Evolutionary conservation across 2,113 vertebrate genomes (phyloP), one percentile per base, ranked within the genome.

Genomic region (Lota lota): DNA sequence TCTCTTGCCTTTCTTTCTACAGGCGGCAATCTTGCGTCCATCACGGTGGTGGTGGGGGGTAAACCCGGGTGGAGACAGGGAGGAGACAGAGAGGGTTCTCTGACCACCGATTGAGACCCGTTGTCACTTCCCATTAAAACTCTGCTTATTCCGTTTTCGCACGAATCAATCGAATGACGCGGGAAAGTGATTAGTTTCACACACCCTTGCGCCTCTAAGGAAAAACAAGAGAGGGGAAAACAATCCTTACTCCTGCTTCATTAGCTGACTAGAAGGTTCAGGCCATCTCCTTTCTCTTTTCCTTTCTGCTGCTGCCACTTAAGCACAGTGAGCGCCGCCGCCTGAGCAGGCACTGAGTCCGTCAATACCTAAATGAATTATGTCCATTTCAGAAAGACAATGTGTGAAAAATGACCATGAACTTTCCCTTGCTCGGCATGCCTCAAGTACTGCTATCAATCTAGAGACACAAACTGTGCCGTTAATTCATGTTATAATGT

Each of bases 121-220:
- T 88, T 92, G 91, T 92, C 93, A 92, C 82, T 91, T 88, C 92
- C 92, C 92, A 95, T 95, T 95, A 95, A 93, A 93, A 83, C 76
- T 85, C 76, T 79, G 83, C 91, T 95, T 93, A 93, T 91, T 95
- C 93, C 95, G 90, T 90, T 93, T 90, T 89, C 85, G 88, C 75
- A 80, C 88, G 91, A 91, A 94, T 92, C 91, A 91, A 94, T 93
- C 93, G 93, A 92, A 93, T 92, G 90, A 66, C 74, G 77, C 84
- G 90, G 53, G 90, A 93, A 86, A 90, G 93, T 89, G 87, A 84
- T 85, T 92, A 93, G 85, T 89, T 92, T 93, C 93, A 90, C 93
- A 89, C 40, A 47, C 40, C 7, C 40, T 47, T 14, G 40, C 10
- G 40, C 40, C 40, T 47, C 89, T 91, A 94, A 90, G 91, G 88